Evolutionary conservation across 2,888 invertebrate genomes (phyloP).

Genomic region (Scaptomyza cyrtandrae): DNA sequence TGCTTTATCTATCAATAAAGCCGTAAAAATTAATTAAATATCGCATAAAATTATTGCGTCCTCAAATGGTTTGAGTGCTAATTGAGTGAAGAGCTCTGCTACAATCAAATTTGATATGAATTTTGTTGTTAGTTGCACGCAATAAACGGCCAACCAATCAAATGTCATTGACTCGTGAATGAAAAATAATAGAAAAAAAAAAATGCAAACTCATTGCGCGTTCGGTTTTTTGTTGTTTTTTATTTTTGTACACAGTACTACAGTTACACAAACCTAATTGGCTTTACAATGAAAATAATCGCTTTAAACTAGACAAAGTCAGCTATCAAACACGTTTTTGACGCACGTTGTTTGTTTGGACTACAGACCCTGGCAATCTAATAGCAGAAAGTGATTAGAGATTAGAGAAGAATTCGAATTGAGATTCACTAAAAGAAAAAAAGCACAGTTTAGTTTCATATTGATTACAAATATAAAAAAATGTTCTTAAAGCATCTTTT

Average conservation of each 20-base stretch:
- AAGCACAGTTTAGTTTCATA: too few relatives aligned
- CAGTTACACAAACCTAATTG: constrained; percentile 56
- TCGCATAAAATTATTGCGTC: constrained; percentile 19
- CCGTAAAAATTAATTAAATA: constrained; percentile 24
- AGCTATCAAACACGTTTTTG: constrained; percentile 41
- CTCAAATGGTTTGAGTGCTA: constrained; percentile 18
- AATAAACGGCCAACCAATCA: constrained; percentile 9
- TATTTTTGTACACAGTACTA: background rate
- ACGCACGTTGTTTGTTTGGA: constrained; percentile 23
- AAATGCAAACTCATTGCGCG: constrained; percentile 13
- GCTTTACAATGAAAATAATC: constrained; percentile 68
- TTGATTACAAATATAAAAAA: too few relatives aligned
- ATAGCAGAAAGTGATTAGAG: background rate
- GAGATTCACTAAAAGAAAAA: background rate
- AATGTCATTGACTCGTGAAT: constrained; percentile 58
- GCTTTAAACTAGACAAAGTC: constrained; percentile 40
- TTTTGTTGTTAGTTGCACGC: constrained; percentile 15
- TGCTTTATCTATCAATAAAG: background rate
- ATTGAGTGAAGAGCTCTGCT: constrained; percentile 20
- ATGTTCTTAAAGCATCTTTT: too few relatives aligned
- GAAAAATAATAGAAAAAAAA: constrained; percentile 6
- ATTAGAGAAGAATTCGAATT: background rate
- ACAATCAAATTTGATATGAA: constrained; percentile 35
- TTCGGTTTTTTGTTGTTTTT: background rate
- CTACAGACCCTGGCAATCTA: constrained; percentile 11